Evolutionary conservation across 2,113 vertebrate genomes (phyloP).

Genomic region (Onychostoma macrolepis): DNA sequence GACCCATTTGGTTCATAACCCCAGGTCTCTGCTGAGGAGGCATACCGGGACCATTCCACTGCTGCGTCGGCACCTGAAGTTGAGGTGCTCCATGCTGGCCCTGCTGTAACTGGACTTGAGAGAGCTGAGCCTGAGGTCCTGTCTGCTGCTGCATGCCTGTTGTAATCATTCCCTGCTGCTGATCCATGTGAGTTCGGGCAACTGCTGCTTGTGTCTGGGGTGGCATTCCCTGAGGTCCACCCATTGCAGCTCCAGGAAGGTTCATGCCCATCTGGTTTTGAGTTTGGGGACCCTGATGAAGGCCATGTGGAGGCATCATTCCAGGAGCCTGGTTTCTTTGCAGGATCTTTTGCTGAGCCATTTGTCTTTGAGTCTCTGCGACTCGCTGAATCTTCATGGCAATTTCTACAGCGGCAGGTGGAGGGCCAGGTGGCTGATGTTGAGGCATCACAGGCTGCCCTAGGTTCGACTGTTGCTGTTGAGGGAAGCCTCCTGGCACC

Average conservation of each 20-base stretch:
- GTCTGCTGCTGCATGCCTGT: slow-evolving; percentile 74
- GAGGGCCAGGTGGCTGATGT: slow-evolving; percentile 79
- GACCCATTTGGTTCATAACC: slow-evolving; percentile 85
- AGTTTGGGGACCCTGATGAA: slow-evolving; percentile 81
- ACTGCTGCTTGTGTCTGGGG: slow-evolving; percentile 74
- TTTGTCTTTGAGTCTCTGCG: slow-evolving; percentile 93
- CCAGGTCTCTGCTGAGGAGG: slow-evolving; percentile 78
- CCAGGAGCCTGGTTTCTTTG: slow-evolving; percentile 76
- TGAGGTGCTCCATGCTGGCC: slow-evolving; percentile 70
- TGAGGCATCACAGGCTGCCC: slow-evolving; percentile 67
- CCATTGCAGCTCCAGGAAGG: slow-evolving; percentile 70
- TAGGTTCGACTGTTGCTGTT: slow-evolving; percentile 79
- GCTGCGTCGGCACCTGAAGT: slow-evolving; percentile 75
- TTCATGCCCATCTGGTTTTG: slow-evolving; percentile 87
- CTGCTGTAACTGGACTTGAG: slow-evolving; percentile 79
- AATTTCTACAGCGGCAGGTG: slow-evolving; percentile 91
- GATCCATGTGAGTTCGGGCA: slow-evolving; percentile 75
- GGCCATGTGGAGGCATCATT: slow-evolving; percentile 81
- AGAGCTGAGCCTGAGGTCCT: slow-evolving; percentile 81
- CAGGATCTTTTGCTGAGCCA: slow-evolving; percentile 87
- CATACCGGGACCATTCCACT: slow-evolving; percentile 74
- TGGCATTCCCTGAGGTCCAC: slow-evolving; percentile 78
- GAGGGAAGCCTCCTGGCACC: slow-evolving; percentile 82
- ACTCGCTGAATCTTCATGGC: slow-evolving; percentile 96
- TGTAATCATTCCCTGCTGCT: slow-evolving; percentile 77